Evolutionary conservation across 1,140 invertebrate species (phyloP).

Genomic region (Brachionus rotundiformis): DNA sequence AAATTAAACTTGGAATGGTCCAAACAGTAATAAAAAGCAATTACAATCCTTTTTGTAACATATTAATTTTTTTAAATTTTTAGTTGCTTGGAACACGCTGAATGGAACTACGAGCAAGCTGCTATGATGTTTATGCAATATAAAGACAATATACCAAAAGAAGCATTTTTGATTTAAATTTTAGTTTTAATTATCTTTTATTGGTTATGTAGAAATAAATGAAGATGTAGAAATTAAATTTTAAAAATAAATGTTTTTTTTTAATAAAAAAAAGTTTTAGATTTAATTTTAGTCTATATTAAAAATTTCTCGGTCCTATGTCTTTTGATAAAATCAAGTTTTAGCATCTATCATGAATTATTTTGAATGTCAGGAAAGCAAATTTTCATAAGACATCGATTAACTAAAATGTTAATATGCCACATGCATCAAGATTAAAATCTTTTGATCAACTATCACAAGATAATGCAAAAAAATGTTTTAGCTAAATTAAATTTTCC

Average conservation of each 20-base stretch:
- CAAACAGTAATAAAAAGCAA: slow-evolving; percentile 13
- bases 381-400: too few species aligned
- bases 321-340: too few species aligned
- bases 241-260: background rate
- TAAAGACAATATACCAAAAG: slow-evolving; percentile 36
- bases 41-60: background rate
- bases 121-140: slow-evolving; percentile 1
- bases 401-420: too few species aligned
- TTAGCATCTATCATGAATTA: too few species aligned
- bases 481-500: too few species aligned
- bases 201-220: background rate
- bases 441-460: too few species aligned
- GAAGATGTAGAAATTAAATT: background rate
- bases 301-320: too few species aligned
- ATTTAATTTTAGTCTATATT: too few species aligned
- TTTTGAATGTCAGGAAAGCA: too few species aligned
- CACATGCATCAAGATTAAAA: too few species aligned
- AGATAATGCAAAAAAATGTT: too few species aligned
- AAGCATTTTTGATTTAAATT: slow-evolving; percentile 37
- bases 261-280: too few species aligned
- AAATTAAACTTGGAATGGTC: slow-evolving; percentile 47
- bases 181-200: background rate
- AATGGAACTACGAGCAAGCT: slow-evolving; percentile 45
- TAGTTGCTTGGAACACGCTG: slow-evolving; percentile 41
- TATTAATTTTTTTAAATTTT: background rate